Conservation (phyloP, 2,797 vertebrate genomes). For the Erethizon dorsatum region DNA sequence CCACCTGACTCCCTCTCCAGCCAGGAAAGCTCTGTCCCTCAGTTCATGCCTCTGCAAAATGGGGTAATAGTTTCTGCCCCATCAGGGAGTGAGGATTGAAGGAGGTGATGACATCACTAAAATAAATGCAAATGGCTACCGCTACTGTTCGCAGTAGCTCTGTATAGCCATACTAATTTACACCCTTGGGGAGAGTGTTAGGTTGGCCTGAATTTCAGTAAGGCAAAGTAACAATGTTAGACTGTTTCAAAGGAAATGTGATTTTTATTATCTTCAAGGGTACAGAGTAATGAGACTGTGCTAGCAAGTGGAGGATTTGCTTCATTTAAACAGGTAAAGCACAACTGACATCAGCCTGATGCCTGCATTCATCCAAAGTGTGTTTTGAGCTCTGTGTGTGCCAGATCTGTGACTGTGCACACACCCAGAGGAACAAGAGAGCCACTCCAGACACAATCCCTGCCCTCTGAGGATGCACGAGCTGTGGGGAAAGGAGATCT, state of each 20-base stretch:
- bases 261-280: slow-evolving; percentile 43
- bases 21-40: not conserved
- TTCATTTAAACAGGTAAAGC: slow-evolving; percentile 47
- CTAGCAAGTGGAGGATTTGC: not conserved
- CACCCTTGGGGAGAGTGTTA: not conserved
- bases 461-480: not conserved
- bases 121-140: not conserved
- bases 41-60: not conserved
- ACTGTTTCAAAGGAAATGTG: slow-evolving; percentile 8
- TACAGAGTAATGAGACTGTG: not conserved
- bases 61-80: not conserved
- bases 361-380: not conserved
- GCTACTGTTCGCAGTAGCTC: not conserved
- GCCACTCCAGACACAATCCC: not conserved
- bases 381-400: not conserved
- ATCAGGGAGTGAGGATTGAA: not conserved
- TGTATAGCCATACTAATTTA: not conserved
- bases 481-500: not conserved
- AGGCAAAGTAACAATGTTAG: not conserved
- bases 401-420: not conserved
- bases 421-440: not conserved
- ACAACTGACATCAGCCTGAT: not conserved
- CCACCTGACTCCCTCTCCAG: not conserved
- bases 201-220: not conserved
- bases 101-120: not conserved